A percentile compares a stretch with the other conserved stretches of the same genome.
These are phyloP conservation scores for Mesochorus sp. DNA, from an alignment of 2,888 invertebrate genomes.

Conservation along the genomic window DNA sequence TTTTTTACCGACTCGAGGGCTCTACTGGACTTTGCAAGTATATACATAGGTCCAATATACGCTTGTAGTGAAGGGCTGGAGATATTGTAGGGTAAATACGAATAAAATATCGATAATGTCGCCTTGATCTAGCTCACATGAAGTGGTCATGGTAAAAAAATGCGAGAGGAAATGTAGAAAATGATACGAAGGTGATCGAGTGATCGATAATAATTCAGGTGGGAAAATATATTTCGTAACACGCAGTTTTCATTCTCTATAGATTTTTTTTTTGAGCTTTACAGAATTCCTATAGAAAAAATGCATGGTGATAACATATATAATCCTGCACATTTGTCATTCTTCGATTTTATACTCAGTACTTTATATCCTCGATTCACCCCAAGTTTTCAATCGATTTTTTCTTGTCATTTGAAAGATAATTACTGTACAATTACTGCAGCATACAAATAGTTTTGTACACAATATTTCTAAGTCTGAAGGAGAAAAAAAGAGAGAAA, in stretches of 20 bases:
- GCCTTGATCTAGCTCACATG: slow-evolving; percentile 34
- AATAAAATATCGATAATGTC: slow-evolving; percentile 74
- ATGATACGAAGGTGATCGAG: not conserved
- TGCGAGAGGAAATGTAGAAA: not conserved
- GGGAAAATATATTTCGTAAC: not conserved
- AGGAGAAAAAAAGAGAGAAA: too few species aligned
- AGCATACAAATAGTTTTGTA: slow-evolving; percentile 14
- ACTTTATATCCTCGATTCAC: not conserved
- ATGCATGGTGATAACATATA: too few species aligned
- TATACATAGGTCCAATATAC: not conserved
- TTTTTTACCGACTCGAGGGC: slow-evolving; percentile 24
- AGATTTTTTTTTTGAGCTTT: slow-evolving; percentile 1
- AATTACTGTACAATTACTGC: not conserved
- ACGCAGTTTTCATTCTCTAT: not conserved
- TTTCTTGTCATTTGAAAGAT: not conserved
- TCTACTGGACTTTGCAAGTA: slow-evolving; percentile 22
- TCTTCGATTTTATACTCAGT: not conserved
- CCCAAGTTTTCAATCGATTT: not conserved
- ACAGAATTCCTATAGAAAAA: too few species aligned
- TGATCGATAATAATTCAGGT: not conserved
- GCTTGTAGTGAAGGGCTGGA: slow-evolving; percentile 34
- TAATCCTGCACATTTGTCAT: not conserved
- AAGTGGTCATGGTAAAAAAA: slow-evolving; percentile 51
- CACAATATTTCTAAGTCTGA: slow-evolving; percentile 10
- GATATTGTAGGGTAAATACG: slow-evolving; percentile 70